Percentiles rank a stretch among this genome's conserved stretches.
Conservation (phyloP, 1,140 invertebrate species). For the Eufriesea mexicana region DNA sequence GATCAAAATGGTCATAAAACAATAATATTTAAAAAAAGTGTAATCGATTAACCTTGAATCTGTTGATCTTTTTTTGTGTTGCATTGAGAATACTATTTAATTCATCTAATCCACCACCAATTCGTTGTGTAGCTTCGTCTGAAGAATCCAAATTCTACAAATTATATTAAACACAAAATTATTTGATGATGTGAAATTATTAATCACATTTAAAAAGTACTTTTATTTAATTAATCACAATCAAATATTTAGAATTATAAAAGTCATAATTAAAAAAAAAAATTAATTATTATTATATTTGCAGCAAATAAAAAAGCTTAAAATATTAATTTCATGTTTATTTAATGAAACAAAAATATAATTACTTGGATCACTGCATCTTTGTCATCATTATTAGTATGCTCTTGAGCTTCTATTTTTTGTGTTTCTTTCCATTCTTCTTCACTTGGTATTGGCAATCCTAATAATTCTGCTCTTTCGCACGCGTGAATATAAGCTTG, state of each 20-base stretch:
- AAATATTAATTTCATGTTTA: background rate
- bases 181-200: background rate
- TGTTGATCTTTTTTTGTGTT: conserved; percentile 94
- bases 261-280: no score
- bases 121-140: conserved; percentile 87
- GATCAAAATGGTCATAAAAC: background rate
- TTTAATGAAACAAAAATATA: no score
- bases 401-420: conserved; percentile 49
- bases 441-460: conserved; percentile 85
- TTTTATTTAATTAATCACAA: background rate
- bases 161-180: background rate
- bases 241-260: background rate
- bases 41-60: conserved; percentile 87
- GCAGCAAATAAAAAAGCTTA: background rate
- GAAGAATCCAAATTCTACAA: conserved; percentile 86
- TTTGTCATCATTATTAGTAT: conserved; percentile 61
- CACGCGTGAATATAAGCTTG: conserved; percentile 87
- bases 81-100: conserved; percentile 90
- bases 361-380: conserved; percentile 71
- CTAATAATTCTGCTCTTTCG: conserved; percentile 88
- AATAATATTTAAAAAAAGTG: background rate
- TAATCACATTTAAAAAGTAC: background rate
- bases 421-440: conserved; percentile 83
- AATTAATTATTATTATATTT: background rate
- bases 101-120: conserved; percentile 90